phyloP scores from a whole-genome alignment of 2,797 vertebrate species.

The Picus viridis region DNA sequence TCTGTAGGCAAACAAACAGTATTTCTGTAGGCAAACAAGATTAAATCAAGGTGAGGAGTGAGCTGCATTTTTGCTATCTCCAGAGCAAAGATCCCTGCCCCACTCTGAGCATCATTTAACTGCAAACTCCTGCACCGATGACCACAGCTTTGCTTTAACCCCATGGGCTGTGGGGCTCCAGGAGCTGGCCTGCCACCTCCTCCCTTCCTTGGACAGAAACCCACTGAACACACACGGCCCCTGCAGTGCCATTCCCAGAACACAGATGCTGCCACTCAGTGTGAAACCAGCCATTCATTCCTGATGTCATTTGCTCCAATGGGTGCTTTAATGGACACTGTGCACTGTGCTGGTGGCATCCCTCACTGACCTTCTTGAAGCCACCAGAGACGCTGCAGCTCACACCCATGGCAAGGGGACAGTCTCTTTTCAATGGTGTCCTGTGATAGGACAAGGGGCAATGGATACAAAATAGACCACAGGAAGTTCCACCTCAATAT shows the following conservation, averaged over 20 bases:
- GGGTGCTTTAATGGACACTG: background rate
- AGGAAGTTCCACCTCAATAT: too few species aligned
- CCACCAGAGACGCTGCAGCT: background rate
- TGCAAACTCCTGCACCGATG: background rate
- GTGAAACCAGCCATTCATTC: slow-evolving; percentile 50
- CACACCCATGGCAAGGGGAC: background rate
- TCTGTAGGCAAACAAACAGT: background rate
- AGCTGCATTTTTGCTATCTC: background rate
- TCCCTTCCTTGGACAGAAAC: background rate
- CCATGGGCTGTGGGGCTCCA: background rate
- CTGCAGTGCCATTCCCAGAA: background rate
- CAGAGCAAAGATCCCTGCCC: background rate
- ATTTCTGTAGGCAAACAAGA: background rate
- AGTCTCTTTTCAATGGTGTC: too few species aligned
- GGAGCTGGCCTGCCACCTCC: background rate
- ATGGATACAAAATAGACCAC: too few species aligned
- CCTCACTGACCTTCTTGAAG: background rate
- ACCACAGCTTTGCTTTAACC: background rate
- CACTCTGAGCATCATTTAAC: background rate
- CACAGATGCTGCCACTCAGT: slow-evolving; percentile 10
- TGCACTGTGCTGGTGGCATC: background rate
- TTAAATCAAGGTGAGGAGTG: background rate
- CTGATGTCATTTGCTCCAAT: slow-evolving; percentile 22
- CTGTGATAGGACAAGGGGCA: too few species aligned
- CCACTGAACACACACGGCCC: background rate